A percentile compares a stretch with the other conserved stretches of the same genome.
Evolutionary conservation across 1,140 invertebrate genomes (phyloP).

Genomic region (Eurosta solidaginis): DNA sequence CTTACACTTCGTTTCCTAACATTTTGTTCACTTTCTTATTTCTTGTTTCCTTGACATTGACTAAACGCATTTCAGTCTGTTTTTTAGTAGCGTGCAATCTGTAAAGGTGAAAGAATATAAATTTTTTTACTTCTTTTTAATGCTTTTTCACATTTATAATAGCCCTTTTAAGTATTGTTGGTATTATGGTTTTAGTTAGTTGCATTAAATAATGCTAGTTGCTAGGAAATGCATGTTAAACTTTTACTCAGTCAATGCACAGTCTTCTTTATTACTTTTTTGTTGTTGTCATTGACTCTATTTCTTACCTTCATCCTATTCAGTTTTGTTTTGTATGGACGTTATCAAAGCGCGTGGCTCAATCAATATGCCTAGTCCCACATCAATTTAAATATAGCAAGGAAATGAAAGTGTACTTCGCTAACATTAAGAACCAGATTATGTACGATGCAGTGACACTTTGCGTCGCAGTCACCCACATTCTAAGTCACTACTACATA

Average conservation of each 20-base stretch:
- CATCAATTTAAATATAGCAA: too few relatives aligned
- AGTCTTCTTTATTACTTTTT: background rate
- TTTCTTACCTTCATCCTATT: too few relatives aligned
- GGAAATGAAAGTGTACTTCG: too few relatives aligned
- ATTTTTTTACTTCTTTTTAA: background rate
- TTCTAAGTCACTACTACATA: too few relatives aligned
- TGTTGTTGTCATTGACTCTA: too few relatives aligned
- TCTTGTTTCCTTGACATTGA: background rate
- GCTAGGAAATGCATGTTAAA: background rate
- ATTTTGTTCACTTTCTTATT: background rate
- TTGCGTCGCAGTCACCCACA: too few relatives aligned
- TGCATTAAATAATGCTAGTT: background rate
- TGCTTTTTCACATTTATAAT: background rate
- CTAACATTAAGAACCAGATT: too few relatives aligned
- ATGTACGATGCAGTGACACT: too few relatives aligned
- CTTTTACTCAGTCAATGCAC: background rate
- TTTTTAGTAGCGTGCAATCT: background rate
- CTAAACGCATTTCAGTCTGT: background rate
- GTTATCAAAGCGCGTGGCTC: too few relatives aligned
- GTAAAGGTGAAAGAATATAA: background rate
- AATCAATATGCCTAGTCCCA: too few relatives aligned
- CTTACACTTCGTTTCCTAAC: background rate
- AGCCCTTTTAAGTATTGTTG: background rate
- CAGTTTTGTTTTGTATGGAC: too few relatives aligned
- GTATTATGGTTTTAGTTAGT: background rate